Conservation (phyloP, 2,888 invertebrate species). For the Harpagoxenus sublaevis region DNA sequence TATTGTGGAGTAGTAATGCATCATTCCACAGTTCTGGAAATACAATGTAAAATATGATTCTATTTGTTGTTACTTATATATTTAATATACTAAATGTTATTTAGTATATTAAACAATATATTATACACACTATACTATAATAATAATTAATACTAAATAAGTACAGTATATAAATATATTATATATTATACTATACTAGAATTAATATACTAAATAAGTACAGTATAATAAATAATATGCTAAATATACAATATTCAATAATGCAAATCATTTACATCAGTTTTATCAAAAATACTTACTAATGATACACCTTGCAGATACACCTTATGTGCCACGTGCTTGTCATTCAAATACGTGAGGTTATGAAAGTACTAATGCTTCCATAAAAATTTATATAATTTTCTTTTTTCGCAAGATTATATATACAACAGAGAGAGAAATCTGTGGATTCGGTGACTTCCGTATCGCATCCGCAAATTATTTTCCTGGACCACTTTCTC, state of each 20-base stretch:
- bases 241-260: neutral
- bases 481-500: neutral
- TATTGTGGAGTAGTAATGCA: neutral
- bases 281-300: neutral
- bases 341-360: neutral
- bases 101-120: no score
- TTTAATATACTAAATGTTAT: no score
- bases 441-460: neutral
- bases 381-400: neutral
- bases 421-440: neutral
- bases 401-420: neutral
- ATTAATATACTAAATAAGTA: no score
- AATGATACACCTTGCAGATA: neutral
- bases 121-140: no score
- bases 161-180: neutral
- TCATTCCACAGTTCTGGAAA: constrained; percentile 12
- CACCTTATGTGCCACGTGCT: neutral
- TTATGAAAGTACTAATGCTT: neutral
- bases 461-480: neutral
- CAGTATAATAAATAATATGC: neutral
- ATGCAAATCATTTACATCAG: neutral
- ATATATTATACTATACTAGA: no score
- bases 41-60: neutral
- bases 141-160: no score
- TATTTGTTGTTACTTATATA: neutral